A percentile compares a stretch with the other conserved stretches of the same genome.
phyloP scores from a whole-genome alignment of 2,113 vertebrate genomes.

The Myanophis thanlyinensis region DNA sequence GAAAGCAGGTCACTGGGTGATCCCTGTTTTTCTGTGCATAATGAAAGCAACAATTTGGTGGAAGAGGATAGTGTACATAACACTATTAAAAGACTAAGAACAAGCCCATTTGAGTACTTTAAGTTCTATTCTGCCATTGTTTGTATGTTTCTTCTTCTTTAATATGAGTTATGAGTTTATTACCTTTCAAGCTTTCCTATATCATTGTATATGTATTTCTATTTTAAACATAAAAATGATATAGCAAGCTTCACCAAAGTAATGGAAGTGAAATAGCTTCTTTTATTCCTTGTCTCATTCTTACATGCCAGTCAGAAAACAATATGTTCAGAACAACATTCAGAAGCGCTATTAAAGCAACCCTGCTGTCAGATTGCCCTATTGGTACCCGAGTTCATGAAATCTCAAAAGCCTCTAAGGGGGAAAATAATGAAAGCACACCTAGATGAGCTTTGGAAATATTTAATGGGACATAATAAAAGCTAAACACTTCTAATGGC shows the following conservation, averaged over 20 bases:
- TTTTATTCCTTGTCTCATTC: not conserved
- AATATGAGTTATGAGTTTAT: not conserved
- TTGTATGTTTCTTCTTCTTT: not conserved
- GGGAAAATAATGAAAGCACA: slow-evolving; percentile 1
- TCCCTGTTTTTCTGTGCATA: not conserved
- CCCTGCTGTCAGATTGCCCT: not conserved
- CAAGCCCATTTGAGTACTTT: not conserved
- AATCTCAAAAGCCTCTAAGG: not conserved
- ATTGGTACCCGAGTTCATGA: not conserved
- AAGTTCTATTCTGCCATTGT: not conserved
- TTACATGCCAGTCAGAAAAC: not conserved
- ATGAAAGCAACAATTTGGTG: not conserved
- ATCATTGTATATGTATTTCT: not conserved
- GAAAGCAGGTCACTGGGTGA: not conserved
- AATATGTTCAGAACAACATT: not conserved
- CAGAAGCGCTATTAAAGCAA: not conserved
- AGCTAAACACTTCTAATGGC: not conserved
- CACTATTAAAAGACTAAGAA: not conserved
- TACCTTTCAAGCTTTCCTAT: not conserved
- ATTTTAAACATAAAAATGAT: not conserved
- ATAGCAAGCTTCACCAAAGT: not conserved
- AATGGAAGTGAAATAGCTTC: not conserved
- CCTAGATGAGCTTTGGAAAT: slow-evolving; percentile 9
- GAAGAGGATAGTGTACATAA: not conserved
- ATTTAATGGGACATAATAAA: not conserved